phyloP scores from a whole-genome alignment of 1,140 invertebrate genomes.

The Pogonognathellus flavescens region DNA sequence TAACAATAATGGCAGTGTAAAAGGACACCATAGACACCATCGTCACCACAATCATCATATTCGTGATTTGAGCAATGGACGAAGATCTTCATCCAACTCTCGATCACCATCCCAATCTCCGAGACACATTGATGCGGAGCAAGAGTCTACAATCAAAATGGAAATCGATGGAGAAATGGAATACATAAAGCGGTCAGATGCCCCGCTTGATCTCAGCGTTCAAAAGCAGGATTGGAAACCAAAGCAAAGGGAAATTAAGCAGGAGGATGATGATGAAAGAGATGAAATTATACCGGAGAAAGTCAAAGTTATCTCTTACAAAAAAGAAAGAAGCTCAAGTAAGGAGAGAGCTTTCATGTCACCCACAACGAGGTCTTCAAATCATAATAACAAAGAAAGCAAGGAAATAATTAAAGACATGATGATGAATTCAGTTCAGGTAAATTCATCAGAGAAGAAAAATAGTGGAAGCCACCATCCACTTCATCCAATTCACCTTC shows the following conservation, averaged over 20 bases:
- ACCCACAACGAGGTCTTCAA: not conserved
- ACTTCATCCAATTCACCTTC: constrained; percentile 25
- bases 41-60: constrained; percentile 43
- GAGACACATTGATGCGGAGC: not conserved
- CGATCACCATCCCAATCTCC: not conserved
- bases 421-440: constrained; percentile 13
- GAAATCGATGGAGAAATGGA: constrained; percentile 39
- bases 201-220: constrained; percentile 66
- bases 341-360: constrained; percentile 1
- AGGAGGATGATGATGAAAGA: constrained; percentile 58
- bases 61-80: constrained; percentile 24
- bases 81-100: constrained; percentile 27
- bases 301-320: constrained; percentile 43
- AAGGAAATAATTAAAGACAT: constrained; percentile 27
- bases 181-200: constrained; percentile 55
- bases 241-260: constrained; percentile 32
- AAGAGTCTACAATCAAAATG: constrained; percentile 26
- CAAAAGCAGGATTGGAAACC: constrained; percentile 56
- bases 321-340: not conserved
- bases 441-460: constrained; percentile 17
- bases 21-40: constrained; percentile 33
- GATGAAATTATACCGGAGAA: not conserved
- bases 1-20: constrained; percentile 50
- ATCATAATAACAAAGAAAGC: not conserved
- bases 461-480: constrained; percentile 37